Evolutionary conservation across 2,888 invertebrate genomes (phyloP).

Genomic region (Tanytarsus gracilentus): DNA sequence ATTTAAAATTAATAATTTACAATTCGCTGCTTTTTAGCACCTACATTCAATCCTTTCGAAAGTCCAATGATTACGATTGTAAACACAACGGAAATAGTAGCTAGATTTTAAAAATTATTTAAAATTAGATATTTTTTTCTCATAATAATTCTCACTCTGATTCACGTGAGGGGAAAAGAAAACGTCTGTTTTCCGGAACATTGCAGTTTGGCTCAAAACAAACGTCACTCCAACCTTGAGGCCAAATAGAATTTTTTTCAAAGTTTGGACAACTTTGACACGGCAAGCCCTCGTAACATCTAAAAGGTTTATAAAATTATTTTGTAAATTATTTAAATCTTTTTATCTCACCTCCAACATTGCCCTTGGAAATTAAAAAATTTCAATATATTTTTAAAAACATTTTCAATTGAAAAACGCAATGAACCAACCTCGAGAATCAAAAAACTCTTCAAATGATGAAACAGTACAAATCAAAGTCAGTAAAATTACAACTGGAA

Average conservation of each 20-base stretch:
- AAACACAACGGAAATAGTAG: background rate
- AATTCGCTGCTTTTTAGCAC: too few species aligned
- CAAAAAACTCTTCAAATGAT: background rate
- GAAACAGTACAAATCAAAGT: too few species aligned
- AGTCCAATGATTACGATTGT: background rate
- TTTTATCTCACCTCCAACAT: too few species aligned
- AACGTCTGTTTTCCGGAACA: background rate
- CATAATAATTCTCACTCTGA: constrained; percentile 5
- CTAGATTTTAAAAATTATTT: background rate
- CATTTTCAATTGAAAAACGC: too few species aligned
- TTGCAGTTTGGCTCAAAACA: background rate
- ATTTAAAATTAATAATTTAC: too few species aligned
- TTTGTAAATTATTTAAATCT: too few species aligned
- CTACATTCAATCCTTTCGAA: background rate
- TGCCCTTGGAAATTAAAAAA: background rate
- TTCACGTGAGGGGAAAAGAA: background rate
- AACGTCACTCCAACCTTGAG: background rate
- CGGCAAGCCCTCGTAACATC: background rate
- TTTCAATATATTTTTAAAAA: too few species aligned
- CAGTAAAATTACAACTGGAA: too few species aligned
- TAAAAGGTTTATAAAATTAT: too few species aligned
- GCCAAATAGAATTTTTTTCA: background rate
- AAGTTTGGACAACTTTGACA: background rate
- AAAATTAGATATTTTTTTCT: background rate
- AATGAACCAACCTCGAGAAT: background rate